Base-by-base conservation (phyloP, 1,140 invertebrate species). In the Leptinotarsa defecta region DNA sequence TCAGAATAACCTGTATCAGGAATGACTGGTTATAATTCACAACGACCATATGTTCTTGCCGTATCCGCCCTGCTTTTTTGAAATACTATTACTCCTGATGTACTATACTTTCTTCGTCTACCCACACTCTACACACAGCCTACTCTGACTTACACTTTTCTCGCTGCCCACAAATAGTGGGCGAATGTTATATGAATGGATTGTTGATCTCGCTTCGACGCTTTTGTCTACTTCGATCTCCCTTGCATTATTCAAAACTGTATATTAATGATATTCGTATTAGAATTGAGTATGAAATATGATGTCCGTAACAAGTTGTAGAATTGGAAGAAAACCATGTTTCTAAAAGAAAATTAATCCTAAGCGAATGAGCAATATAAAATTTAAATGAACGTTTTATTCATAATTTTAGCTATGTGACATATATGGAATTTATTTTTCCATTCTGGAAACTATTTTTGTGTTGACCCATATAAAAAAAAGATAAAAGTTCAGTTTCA, bases 71-170 rank as follows among this genome's bases (percentile, higher is more conserved):
- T 71, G 19, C 22, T 62, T 57, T 24, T 71, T 71, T 27, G 34
- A 71, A 71, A 24, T 19, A 27, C n/a, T 19, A 13, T 27, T 48
- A 68, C 43, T 43, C 6, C 67, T 43, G 67, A 68, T 48, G 67
- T 52, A 34, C 68, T 13, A 62, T 22, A 71, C 24, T 71, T 61
- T 71, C 57, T n/a, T 27, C 22, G 48, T 71, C 70, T 71, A 71
- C 70, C 70, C 52, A 71, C 70, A 27, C 20, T 52, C 20, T 52
- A 20, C 34, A 22, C 15, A 67, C 70, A 61, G 48, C 52, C 49
- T 57, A 62, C 70, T 71, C 70, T 61, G 70, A 71, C 57, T 57
- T 71, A 71, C 34, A 62, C 61, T 71, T 62, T 68, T 68, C 11
- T 15, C n/a, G 52, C 67, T 68, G 13, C 67, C 67, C 43, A 68